phyloP scores from a whole-genome alignment of 23 tunicate species.

The Halocynthia roretzi region DNA sequence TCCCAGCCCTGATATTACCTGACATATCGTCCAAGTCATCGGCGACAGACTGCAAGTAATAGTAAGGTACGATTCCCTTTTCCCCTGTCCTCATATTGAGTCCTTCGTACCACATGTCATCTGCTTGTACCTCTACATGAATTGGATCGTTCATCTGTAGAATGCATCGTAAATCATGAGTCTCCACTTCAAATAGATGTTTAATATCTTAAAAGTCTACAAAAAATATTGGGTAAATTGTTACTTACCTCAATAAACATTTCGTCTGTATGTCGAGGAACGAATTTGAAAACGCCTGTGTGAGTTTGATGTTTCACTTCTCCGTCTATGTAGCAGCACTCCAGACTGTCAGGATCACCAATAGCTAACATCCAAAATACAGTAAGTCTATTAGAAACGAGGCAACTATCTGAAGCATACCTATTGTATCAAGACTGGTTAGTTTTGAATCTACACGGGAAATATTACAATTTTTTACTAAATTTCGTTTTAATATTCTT shows the following conservation, averaged over 20 bases:
- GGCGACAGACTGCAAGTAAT: constrained; percentile 48
- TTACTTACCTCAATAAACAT: constrained; percentile 37
- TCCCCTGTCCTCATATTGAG: constrained; percentile 80
- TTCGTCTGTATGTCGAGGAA: constrained; percentile 74
- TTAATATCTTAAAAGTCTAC: not conserved
- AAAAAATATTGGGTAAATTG: not conserved
- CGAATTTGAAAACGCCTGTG: constrained; percentile 64
- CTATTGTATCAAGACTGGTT: too few relatives aligned
- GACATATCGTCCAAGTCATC: constrained; percentile 40
- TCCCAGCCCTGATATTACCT: constrained; percentile 7
- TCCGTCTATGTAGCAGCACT: constrained; percentile 66
- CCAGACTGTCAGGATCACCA: constrained; percentile 71
- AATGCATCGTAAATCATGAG: not conserved
- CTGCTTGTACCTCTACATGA: constrained; percentile 50
- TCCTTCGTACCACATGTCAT: constrained; percentile 87
- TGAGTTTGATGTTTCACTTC: constrained; percentile 81
- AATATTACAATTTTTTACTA: too few relatives aligned
- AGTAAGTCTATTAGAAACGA: too few relatives aligned
- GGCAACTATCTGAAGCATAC: too few relatives aligned
- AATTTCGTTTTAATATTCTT: constrained; percentile 4
- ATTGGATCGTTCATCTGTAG: constrained; percentile 72
- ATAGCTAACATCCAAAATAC: constrained; percentile 26
- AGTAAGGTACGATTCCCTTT: constrained; percentile 57
- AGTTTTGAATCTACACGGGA: too few relatives aligned
- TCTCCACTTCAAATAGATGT: not conserved